Base-by-base conservation (phyloP, 2,113 vertebrate genomes). In the Clarias magur region DNA sequence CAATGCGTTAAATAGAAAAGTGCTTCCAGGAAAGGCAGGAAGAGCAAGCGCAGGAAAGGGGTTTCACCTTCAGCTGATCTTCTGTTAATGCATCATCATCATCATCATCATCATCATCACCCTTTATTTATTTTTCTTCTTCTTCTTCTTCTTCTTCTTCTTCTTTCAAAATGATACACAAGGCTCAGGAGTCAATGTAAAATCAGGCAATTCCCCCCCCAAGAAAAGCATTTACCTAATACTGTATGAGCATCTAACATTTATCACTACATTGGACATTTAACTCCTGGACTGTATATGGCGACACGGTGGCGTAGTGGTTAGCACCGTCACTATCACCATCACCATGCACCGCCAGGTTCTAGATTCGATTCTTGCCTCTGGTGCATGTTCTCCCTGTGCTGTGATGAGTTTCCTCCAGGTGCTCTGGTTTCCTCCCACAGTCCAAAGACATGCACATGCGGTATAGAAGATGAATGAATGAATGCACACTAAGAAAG, bases 1-100 rank as follows among this genome's bases (percentile, higher is more conserved):
- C 79, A 70, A 54, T 12, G 73, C 82, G 17, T 3, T 25, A 54
- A 11, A 27, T 75, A 21, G 21, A 38, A 72, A 38, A 38, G 68
- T 72, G 68, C 68, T 38, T 72, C 17, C 17, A 73, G 1, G 21
- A 53, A 12, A 76, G 10, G 48, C 15, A 53, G 2, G 2, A 38
- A 38, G 2, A 6, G 38, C 48, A 38, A 59, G 38, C 25, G 21
- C 53, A 62, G 87, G 90, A 87, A 88, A 91, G 87, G 11, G 67
- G 83, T 42, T 90, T 92, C 91, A 92, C 91, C 91, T 92, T 93
- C 89, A 92, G 75, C 42, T 88, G 80, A 60, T 86, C 85, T 80
- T 60, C 27, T 54, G 8, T 59, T 2, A 23, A 56, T 59, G 30
- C 62, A 42, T 80, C 76, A 86, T 11, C 68, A 42, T 19, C 54